Evolutionary conservation across 2,888 invertebrate genomes (phyloP).

Genomic region (Cephus spinipes): DNA sequence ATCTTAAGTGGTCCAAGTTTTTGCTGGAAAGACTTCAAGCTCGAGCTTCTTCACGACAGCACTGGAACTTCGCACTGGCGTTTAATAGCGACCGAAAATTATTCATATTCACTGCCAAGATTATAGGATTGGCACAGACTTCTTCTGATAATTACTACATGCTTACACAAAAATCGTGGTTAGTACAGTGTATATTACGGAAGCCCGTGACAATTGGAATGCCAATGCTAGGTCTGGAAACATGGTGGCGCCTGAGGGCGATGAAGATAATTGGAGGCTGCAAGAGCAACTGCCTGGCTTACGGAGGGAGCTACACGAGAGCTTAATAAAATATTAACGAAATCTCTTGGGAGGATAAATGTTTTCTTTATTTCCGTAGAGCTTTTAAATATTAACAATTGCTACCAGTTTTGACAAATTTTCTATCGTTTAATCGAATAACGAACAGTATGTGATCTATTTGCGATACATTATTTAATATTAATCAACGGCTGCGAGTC

Average conservation of each 20-base stretch:
- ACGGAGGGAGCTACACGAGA: background rate
- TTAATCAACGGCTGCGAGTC: background rate
- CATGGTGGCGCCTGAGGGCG: slow-evolving; percentile 23
- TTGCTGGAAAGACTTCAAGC: background rate
- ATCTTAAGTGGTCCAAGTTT: background rate
- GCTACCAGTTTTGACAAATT: background rate
- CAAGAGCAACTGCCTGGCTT: slow-evolving; percentile 15
- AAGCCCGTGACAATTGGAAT: slow-evolving; percentile 26
- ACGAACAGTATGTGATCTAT: background rate
- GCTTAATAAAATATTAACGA: background rate
- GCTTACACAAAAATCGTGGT: background rate
- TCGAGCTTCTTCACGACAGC: background rate
- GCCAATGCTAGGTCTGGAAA: background rate
- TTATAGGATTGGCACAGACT: background rate
- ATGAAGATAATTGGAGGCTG: slow-evolving; percentile 29
- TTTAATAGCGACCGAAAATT: background rate
- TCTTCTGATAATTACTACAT: background rate
- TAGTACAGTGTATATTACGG: background rate
- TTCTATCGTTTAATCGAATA: background rate
- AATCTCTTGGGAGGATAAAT: background rate
- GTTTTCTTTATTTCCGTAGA: background rate
- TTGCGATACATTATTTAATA: background rate
- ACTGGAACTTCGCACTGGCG: background rate
- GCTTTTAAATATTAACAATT: background rate
- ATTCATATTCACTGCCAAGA: background rate